Evolutionary conservation across 92 coral and sea anemone genomes (phyloP).

Genomic region (Virgularia gustaviana): DNA sequence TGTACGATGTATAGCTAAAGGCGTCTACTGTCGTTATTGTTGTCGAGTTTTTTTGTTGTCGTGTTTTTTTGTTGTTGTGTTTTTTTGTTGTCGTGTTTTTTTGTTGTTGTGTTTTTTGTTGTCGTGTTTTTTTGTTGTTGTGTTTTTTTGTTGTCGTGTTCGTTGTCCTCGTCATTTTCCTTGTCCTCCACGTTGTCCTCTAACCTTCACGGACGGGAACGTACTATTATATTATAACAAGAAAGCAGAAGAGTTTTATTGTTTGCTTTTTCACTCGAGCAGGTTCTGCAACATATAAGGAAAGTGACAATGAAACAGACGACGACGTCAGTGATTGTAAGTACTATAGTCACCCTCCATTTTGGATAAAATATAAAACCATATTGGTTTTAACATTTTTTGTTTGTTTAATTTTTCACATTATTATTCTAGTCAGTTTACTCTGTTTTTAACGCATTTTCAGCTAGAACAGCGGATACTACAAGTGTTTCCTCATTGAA

Average conservation of each 20-base stretch:
- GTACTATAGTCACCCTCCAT: not conserved
- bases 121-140: no score
- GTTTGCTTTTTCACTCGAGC: not conserved
- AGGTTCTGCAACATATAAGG: slow-evolving; percentile 3
- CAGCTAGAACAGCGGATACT: slow-evolving; percentile 17
- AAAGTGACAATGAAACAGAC: slow-evolving; percentile 16
- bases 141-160: no score
- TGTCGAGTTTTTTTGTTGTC: no score
- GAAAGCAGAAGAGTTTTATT: not conserved
- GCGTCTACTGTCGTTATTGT: no score
- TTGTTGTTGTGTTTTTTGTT: no score
- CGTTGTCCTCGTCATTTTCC: no score
- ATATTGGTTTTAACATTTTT: no score
- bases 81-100: no score
- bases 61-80: no score
- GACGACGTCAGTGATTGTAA: slow-evolving; percentile 31
- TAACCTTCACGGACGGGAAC: not conserved
- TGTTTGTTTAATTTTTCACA: not conserved
- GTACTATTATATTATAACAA: not conserved
- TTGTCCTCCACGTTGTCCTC: not conserved
- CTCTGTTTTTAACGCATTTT: not conserved
- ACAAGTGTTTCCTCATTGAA: slow-evolving; percentile 28
- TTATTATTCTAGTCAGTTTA: not conserved
- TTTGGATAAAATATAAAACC: not conserved
- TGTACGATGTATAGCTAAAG: no score